These are phyloP conservation scores for Sebastes oblongus DNA, from an alignment of 2,797 vertebrate species.

Conservation along the genomic window DNA sequence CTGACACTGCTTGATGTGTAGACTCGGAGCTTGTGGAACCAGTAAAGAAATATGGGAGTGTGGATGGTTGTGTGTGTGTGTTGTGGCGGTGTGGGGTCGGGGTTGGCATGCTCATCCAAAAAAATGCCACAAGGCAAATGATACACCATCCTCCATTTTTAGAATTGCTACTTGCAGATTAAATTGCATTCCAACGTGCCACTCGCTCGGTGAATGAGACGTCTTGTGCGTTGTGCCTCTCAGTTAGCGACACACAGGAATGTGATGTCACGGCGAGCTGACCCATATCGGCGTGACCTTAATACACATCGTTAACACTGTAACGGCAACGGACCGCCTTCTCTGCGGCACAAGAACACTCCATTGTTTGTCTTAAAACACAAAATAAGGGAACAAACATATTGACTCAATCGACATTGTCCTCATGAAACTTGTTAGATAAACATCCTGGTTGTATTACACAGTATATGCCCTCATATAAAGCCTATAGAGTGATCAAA, in stretches of 20 bases:
- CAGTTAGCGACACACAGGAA: constrained; percentile 50
- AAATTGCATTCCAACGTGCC: constrained; percentile 55
- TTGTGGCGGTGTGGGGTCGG: constrained; percentile 31
- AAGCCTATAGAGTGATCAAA: constrained; percentile 41
- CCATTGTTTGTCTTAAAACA: constrained; percentile 11
- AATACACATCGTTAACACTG: constrained; percentile 49
- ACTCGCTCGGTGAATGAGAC: constrained; percentile 25
- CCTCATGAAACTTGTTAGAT: constrained; percentile 39
- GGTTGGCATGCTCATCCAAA: constrained; percentile 45
- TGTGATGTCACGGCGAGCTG: constrained; percentile 52
- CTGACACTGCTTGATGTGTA: constrained; percentile 67
- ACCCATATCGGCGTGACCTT: constrained; percentile 45
- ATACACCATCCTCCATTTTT: constrained; percentile 60
- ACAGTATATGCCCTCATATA: constrained; percentile 46
- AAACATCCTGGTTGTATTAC: constrained; percentile 51
- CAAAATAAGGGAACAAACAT: constrained; percentile 25
- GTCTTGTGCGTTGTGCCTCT: constrained; percentile 21
- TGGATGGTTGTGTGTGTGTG: constrained; percentile 1
- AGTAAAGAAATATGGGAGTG: constrained; percentile 28
- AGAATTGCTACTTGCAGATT: constrained; percentile 62
- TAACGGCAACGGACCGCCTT: neutral
- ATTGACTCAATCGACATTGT: constrained; percentile 35
- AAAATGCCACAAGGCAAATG: constrained; percentile 62
- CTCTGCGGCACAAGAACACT: neutral
- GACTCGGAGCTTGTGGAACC: constrained; percentile 63